Evolutionary conservation across 2,113 vertebrate species (phyloP).

Genomic region (Synodontis membranacea): DNA sequence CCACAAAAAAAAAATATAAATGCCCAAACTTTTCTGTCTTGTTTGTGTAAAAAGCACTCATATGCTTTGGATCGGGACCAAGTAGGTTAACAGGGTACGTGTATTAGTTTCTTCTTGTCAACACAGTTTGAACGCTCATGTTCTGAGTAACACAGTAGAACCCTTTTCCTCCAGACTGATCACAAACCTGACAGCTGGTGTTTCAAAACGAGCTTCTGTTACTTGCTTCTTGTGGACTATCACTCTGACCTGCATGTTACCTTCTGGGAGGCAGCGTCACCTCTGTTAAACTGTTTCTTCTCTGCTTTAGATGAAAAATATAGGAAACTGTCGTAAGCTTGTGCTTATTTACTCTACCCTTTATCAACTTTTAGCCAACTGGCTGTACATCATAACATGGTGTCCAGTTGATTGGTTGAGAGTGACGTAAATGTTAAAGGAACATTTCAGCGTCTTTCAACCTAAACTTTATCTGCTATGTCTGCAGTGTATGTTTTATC

Average conservation of each 20-base stretch:
- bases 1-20: constrained; percentile 70
- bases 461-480: background rate
- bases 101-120: constrained; percentile 75
- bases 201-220: constrained; percentile 56
- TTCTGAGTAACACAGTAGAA: constrained; percentile 67
- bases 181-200: constrained; percentile 58
- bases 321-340: constrained; percentile 42
- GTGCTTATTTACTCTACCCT: background rate
- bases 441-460: constrained; percentile 4
- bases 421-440: constrained; percentile 27
- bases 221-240: constrained; percentile 54
- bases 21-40: constrained; percentile 78
- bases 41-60: constrained; percentile 81
- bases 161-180: constrained; percentile 64
- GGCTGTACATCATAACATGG: constrained; percentile 22
- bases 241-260: constrained; percentile 70
- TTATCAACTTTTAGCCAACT: constrained; percentile 47
- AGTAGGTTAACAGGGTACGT: constrained; percentile 82
- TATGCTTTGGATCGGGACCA: constrained; percentile 80
- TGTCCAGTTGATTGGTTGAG: constrained; percentile 42
- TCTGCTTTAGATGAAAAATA: constrained; percentile 42
- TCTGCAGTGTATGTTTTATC: background rate
- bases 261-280: constrained; percentile 67
- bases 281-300: constrained; percentile 57
- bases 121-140: constrained; percentile 71